These are phyloP conservation scores for Xiphophorus birchmanni DNA, from an alignment of 2,797 vertebrate genomes.

Conservation along the genomic window DNA sequence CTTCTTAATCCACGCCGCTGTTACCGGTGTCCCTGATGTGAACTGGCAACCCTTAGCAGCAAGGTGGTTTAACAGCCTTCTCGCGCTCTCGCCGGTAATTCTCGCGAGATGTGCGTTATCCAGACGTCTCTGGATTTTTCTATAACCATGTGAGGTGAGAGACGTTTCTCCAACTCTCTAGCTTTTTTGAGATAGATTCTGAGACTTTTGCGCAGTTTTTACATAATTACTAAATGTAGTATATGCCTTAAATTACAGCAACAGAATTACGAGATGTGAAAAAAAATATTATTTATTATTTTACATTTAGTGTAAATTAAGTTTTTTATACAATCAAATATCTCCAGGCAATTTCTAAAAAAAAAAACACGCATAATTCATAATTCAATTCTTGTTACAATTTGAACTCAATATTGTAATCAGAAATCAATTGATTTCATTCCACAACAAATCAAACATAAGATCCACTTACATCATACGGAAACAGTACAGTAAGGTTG, in stretches of 20 bases:
- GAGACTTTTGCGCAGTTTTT: not conserved
- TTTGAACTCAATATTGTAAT: not conserved
- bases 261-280: not conserved
- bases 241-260: not conserved
- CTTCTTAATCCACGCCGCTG: conserved; percentile 66
- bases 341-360: not conserved
- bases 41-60: conserved; percentile 42
- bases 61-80: conserved; percentile 52
- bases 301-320: not conserved
- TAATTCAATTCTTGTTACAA: not conserved
- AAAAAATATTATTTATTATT: not conserved
- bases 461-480: not conserved
- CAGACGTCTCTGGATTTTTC: conserved; percentile 80
- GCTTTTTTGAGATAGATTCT: not conserved
- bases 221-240: accelerated
- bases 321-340: not conserved
- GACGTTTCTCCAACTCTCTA: not conserved
- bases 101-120: conserved; percentile 77
- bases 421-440: not conserved
- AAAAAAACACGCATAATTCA: not conserved
- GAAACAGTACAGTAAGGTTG: not conserved
- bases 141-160: conserved; percentile 46
- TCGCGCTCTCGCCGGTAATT: conserved; percentile 11
- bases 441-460: not conserved
- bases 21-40: conserved; percentile 68